phyloP scores from a whole-genome alignment of 2,113 vertebrate genomes.

The Catagonus wagneri region DNA sequence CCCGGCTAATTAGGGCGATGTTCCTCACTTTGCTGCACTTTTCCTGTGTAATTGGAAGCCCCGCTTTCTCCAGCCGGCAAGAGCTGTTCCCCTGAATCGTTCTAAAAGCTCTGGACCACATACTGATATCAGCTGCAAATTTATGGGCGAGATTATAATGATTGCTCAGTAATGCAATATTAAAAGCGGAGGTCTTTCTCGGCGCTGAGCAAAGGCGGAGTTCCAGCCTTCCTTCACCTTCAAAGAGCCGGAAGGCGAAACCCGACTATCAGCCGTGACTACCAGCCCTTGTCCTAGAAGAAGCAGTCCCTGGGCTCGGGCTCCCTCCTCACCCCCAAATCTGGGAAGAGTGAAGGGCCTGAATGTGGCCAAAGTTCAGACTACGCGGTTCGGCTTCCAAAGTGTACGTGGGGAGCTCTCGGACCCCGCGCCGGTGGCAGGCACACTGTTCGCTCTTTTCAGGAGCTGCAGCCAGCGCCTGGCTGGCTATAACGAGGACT shows the following conservation, averaged over 20 bases:
- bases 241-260: background rate
- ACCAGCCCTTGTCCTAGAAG: background rate
- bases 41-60: slow-evolving; percentile 81
- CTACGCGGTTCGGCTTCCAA: background rate
- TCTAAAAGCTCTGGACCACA: slow-evolving; percentile 73
- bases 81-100: slow-evolving; percentile 68
- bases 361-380: slow-evolving; percentile 55
- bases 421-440: slow-evolving; percentile 71
- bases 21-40: slow-evolving; percentile 78
- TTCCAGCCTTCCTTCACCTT: slow-evolving; percentile 8
- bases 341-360: background rate
- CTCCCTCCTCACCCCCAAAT: background rate
- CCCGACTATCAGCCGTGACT: background rate
- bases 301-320: background rate
- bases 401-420: slow-evolving; percentile 85
- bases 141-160: slow-evolving; percentile 63
- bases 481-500: slow-evolving; percentile 96
- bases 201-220: background rate
- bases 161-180: slow-evolving; percentile 77
- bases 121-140: slow-evolving; percentile 28
- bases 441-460: slow-evolving; percentile 88
- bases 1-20: slow-evolving; percentile 81
- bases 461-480: slow-evolving; percentile 92
- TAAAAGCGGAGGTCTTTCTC: slow-evolving; percentile 60
- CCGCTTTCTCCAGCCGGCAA: slow-evolving; percentile 61